These are phyloP conservation scores for Saxicola maurus DNA, from an alignment of 2,797 vertebrate genomes.

Conservation along the genomic window DNA sequence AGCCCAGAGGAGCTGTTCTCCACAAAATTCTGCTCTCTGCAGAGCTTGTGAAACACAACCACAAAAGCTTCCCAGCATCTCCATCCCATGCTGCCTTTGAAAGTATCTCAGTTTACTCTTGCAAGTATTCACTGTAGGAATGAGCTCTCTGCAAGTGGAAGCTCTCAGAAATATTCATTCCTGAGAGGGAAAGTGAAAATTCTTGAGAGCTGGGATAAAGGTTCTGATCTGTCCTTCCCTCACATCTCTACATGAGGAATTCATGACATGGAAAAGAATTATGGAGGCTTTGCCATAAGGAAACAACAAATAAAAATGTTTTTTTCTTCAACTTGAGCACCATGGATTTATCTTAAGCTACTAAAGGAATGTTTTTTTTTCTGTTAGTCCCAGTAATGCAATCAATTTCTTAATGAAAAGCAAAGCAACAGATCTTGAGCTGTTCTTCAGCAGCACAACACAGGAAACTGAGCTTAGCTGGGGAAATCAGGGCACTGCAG, in stretches of 20 bases:
- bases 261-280: neutral
- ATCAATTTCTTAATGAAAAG: neutral
- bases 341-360: neutral
- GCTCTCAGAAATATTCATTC: neutral
- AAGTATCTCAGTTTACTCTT: neutral
- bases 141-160: neutral
- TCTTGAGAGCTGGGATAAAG: neutral
- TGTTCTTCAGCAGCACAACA: neutral
- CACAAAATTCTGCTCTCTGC: neutral
- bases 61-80: neutral
- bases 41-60: neutral
- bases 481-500: neutral
- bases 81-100: neutral
- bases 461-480: neutral
- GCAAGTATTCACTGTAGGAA: neutral
- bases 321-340: neutral
- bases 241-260: neutral
- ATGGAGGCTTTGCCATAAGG: fast-evolving
- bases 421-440: neutral
- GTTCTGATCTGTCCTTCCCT: neutral
- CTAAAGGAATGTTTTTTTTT: neutral
- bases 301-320: neutral
- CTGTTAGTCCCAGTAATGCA: neutral
- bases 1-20: neutral
- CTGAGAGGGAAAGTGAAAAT: neutral